Evolutionary conservation across 2,888 invertebrate genomes (phyloP).

Genomic region (Drosophila rubida): DNA sequence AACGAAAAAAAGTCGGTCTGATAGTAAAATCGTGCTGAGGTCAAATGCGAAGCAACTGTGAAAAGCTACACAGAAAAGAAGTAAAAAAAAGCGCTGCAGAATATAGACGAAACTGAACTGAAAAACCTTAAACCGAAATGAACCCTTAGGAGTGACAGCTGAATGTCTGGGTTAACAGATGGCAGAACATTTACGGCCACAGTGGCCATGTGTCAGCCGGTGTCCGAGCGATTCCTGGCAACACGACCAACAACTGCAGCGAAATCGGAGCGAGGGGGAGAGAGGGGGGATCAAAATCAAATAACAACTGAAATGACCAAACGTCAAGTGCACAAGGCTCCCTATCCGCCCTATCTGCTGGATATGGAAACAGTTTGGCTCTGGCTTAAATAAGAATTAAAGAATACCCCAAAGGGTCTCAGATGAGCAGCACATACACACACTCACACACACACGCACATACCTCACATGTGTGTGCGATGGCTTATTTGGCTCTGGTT

Average conservation of each 20-base stretch:
- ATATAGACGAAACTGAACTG: slow-evolving; percentile 12
- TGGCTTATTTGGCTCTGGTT: slow-evolving; percentile 52
- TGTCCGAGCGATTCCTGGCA: slow-evolving; percentile 40
- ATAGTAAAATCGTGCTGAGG: slow-evolving; percentile 68
- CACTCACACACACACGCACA: too few relatives aligned
- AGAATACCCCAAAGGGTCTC: slow-evolving; percentile 35
- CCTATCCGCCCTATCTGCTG: slow-evolving; percentile 4
- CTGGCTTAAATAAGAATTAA: slow-evolving; percentile 67
- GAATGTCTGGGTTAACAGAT: slow-evolving; percentile 73
- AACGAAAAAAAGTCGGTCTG: slow-evolving; percentile 34
- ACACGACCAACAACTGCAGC: slow-evolving; percentile 16
- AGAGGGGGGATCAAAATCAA: slow-evolving; percentile 28
- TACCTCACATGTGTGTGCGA: slow-evolving; percentile 34
- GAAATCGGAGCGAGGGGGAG: too few relatives aligned
- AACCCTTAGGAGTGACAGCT: slow-evolving; percentile 63
- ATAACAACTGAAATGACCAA: slow-evolving; percentile 70
- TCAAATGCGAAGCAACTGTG: slow-evolving; percentile 48
- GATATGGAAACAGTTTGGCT: slow-evolving; percentile 21
- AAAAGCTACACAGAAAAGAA: slow-evolving; percentile 32
- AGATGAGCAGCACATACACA: slow-evolving; percentile 22
- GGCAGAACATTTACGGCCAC: slow-evolving; percentile 73
- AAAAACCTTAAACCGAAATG: slow-evolving; percentile 67
- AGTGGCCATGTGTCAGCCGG: slow-evolving; percentile 60
- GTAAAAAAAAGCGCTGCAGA: slow-evolving; percentile 16
- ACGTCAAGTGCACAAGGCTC: slow-evolving; percentile 59